A percentile compares a stretch with the other conserved stretches of the same genome.
Conservation (phyloP, 2,113 vertebrate genomes). For the Orthonyx spaldingii region DNA sequence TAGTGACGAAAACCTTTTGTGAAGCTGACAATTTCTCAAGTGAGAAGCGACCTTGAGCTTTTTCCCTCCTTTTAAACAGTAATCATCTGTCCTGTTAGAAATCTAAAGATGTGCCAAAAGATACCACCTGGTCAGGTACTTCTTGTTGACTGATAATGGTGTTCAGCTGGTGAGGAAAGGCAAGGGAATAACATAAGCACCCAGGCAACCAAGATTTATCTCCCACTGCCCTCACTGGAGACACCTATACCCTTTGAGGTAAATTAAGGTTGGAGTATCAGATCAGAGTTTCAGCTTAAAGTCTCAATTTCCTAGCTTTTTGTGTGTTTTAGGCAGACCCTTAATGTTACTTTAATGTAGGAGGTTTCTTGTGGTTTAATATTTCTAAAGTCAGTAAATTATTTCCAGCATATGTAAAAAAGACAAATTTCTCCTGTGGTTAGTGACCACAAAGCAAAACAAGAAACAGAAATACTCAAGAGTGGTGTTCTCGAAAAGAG, state of each 20-base stretch:
- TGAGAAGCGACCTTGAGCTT: neutral
- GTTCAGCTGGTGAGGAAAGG: neutral
- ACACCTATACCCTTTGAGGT: neutral
- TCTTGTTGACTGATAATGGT: neutral
- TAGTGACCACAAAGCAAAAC: constrained; percentile 77
- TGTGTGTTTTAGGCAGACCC: constrained; percentile 66
- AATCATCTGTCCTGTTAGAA: neutral
- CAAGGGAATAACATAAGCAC: neutral
- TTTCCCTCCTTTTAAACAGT: neutral
- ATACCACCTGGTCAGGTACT: neutral
- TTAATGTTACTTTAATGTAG: constrained; percentile 71
- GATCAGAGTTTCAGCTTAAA: constrained; percentile 63
- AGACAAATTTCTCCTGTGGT: constrained; percentile 80
- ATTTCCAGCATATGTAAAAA: constrained; percentile 76
- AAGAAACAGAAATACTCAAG: constrained; percentile 74
- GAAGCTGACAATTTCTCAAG: neutral
- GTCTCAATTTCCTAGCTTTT: constrained; percentile 73
- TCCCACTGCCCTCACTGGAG: neutral
- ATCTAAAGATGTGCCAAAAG: neutral
- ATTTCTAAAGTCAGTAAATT: constrained; percentile 79
- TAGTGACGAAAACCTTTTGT: neutral
- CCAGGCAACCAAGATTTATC: neutral
- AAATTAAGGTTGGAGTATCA: constrained; percentile 48
- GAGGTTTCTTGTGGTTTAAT: constrained; percentile 72
- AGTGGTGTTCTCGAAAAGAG: constrained; percentile 54